Conservation (phyloP, 2,797 vertebrate species). For the Chiroxiphia lanceolata region DNA sequence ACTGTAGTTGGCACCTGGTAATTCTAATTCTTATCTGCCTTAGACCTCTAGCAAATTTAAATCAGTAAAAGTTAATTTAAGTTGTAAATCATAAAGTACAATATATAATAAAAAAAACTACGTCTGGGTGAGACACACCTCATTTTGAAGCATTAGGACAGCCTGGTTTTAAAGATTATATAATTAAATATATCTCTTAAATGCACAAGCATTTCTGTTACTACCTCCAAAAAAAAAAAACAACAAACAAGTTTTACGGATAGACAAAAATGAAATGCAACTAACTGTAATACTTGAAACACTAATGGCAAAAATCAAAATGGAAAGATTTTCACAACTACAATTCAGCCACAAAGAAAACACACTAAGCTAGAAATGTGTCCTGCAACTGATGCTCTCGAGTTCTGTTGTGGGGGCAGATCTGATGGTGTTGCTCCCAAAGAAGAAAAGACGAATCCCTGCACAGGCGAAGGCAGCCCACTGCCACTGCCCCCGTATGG, state of each 20-base stretch:
- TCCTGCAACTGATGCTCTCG: background rate
- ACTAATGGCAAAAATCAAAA: background rate
- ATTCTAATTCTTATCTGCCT: background rate
- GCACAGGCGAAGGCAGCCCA: background rate
- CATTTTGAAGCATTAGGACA: background rate
- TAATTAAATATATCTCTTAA: background rate
- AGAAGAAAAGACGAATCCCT: rapidly evolving
- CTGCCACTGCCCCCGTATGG: background rate
- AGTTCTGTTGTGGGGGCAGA: background rate
- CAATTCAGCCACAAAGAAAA: background rate
- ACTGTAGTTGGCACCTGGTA: background rate
- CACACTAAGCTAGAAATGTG: background rate
- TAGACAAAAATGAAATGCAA: background rate
- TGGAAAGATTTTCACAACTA: background rate
- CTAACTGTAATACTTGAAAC: background rate
- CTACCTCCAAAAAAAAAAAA: background rate
- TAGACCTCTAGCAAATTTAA: background rate
- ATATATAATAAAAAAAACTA: background rate
- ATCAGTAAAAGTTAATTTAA: background rate
- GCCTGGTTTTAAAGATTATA: background rate
- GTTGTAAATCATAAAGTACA: background rate
- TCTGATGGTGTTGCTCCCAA: rapidly evolving
- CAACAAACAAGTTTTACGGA: background rate
- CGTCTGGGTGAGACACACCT: background rate
- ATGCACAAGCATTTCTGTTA: background rate